These are phyloP conservation scores for Sinocyclocheilus maitianheensis DNA, from an alignment of 2,113 vertebrate genomes.

Conservation along the genomic window DNA sequence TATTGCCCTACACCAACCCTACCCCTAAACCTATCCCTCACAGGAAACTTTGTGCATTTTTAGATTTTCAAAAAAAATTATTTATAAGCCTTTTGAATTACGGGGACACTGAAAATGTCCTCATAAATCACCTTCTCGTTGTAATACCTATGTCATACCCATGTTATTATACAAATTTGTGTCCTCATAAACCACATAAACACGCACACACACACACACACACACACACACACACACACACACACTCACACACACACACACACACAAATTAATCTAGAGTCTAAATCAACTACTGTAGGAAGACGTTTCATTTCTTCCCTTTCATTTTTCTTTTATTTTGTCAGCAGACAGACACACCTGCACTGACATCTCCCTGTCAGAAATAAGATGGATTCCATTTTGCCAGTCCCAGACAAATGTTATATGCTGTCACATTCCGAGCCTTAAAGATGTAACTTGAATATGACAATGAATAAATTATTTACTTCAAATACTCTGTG, in stretches of 20 bases:
- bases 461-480: slow-evolving; percentile 15
- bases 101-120: no score
- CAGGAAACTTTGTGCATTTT: no score
- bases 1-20: no score
- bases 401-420: not conserved
- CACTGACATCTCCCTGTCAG: slow-evolving; percentile 5
- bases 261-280: no score
- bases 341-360: slow-evolving; percentile 28
- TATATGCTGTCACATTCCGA: not conserved
- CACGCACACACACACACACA: not conserved
- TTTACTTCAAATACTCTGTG: not conserved
- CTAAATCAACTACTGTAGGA: not conserved
- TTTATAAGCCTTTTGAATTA: no score
- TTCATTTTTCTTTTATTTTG: slow-evolving; percentile 20
- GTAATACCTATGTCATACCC: no score
- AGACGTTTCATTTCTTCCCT: not conserved
- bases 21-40: no score
- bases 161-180: no score
- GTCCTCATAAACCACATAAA: no score
- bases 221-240: not conserved
- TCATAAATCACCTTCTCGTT: no score
- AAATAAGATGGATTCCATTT: slow-evolving; percentile 28
- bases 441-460: not conserved
- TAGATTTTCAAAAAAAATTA: no score
- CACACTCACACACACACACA: not conserved